These are phyloP conservation scores for Paralvinella palmiformis DNA, from an alignment of 1,140 invertebrate species.

Conservation along the genomic window DNA sequence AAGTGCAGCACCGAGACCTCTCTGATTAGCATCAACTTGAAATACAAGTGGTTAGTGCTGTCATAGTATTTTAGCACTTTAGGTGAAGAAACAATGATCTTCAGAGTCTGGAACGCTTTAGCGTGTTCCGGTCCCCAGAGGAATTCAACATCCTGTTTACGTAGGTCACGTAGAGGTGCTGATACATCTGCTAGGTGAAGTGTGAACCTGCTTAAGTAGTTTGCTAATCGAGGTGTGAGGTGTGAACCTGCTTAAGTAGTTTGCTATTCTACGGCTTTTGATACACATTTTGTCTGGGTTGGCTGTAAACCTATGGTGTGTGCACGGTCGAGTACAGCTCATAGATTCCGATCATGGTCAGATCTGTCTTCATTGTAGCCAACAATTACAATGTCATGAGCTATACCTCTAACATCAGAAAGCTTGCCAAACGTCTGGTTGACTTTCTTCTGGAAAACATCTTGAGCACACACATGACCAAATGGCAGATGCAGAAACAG, in stretches of 20 bases:
- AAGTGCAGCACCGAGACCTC: conserved; percentile 47
- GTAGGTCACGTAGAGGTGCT: conserved; percentile 22
- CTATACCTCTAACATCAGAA: conserved; percentile 33
- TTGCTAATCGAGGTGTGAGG: no score
- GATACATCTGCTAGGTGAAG: conserved; percentile 38
- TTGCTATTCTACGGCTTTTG: conserved; percentile 29
- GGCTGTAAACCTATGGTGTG: conserved; percentile 34
- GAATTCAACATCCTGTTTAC: conserved; percentile 8
- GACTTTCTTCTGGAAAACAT: conserved; percentile 40
- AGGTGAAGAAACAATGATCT: not conserved
- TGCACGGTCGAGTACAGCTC: conserved; percentile 36
- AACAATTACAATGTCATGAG: conserved; percentile 45
- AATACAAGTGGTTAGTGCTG: conserved; percentile 22
- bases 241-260: no score
- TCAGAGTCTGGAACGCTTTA: conserved; percentile 4
- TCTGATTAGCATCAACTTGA: conserved; percentile 26
- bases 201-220: conserved; percentile 41
- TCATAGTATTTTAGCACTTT: conserved; percentile 28
- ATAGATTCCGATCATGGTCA: conserved; percentile 40
- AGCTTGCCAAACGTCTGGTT: conserved; percentile 37
- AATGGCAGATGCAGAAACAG: conserved; percentile 38
- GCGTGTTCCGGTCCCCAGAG: conserved; percentile 2
- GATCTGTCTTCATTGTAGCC: conserved; percentile 24
- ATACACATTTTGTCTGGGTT: conserved; percentile 42
- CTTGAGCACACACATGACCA: conserved; percentile 29